phyloP scores from a whole-genome alignment of 2,797 vertebrate genomes.

The Myoxocephalus aenaeus region DNA sequence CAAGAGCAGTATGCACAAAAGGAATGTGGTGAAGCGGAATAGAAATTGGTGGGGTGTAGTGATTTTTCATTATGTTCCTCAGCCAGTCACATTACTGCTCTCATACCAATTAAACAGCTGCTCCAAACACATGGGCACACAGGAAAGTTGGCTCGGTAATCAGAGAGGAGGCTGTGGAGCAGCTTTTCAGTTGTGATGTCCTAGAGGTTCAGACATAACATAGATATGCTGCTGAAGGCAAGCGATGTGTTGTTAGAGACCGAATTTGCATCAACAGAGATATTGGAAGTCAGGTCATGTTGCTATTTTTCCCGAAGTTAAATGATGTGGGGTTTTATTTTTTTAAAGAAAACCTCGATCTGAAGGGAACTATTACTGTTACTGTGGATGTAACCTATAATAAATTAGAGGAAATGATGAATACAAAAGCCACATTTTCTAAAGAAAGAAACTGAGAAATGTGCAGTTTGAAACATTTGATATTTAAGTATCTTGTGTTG shows the following conservation, averaged over 20 bases:
- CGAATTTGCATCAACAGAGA: background rate
- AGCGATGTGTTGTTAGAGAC: slow-evolving; percentile 6
- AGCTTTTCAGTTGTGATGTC: slow-evolving; percentile 33
- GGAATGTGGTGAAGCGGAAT: slow-evolving; percentile 35
- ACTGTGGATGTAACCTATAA: background rate
- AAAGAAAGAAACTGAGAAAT: background rate
- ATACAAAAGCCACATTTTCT: background rate
- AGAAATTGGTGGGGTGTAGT: slow-evolving; percentile 47
- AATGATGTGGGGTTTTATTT: background rate
- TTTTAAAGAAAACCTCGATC: background rate
- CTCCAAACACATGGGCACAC: slow-evolving; percentile 58
- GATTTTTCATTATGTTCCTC: slow-evolving; percentile 66
- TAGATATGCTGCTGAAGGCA: slow-evolving; percentile 18
- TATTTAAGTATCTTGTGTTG: background rate
- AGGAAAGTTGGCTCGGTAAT: slow-evolving; percentile 37
- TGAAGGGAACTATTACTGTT: background rate
- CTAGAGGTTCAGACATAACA: slow-evolving; percentile 1
- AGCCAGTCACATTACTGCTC: slow-evolving; percentile 59
- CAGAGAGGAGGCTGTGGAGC: slow-evolving; percentile 14
- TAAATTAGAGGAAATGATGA: background rate
- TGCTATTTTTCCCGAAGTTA: background rate
- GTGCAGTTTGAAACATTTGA: background rate
- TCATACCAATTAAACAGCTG: slow-evolving; percentile 67
- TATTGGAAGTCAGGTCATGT: background rate
- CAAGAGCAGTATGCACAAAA: slow-evolving; percentile 27